A percentile compares a stretch with the other conserved stretches of the same genome.
Conservation (phyloP, 1,140 invertebrate genomes). For the Calosoma granatense region DNA sequence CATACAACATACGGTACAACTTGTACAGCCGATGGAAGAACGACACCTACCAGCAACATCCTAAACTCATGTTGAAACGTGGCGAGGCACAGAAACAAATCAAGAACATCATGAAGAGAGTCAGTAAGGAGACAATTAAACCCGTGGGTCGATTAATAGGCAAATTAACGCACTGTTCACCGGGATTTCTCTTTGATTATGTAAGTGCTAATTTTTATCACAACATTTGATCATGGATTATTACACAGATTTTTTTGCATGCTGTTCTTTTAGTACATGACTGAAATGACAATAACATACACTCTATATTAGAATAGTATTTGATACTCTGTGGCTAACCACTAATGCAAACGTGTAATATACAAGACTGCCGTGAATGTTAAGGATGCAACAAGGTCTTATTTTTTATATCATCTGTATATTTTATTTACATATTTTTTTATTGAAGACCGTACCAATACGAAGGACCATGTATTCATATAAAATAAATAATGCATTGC, state of each 20-base stretch:
- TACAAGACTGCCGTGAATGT: too few species aligned
- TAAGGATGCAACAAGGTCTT: too few species aligned
- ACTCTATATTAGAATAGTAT: not conserved
- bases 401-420: too few species aligned
- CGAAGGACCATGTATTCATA: too few species aligned
- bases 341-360: too few species aligned
- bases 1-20: conserved; percentile 81
- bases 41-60: conserved; percentile 71
- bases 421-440: too few species aligned
- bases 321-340: too few species aligned
- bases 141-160: conserved; percentile 90
- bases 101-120: conserved; percentile 94
- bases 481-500: too few species aligned
- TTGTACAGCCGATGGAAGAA: conserved; percentile 93
- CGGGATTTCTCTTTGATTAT: conserved; percentile 93
- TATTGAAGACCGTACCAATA: too few species aligned
- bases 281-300: conserved; percentile 3
- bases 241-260: conserved; percentile 9
- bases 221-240: conserved; percentile 47
- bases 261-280: too few species aligned
- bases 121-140: conserved; percentile 98
- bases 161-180: conserved; percentile 93
- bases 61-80: conserved; percentile 67
- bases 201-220: conserved; percentile 54
- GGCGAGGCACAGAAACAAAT: conserved; percentile 84